Base-by-base conservation (phyloP, 2,888 invertebrate genomes). In the Andricus curvator region DNA sequence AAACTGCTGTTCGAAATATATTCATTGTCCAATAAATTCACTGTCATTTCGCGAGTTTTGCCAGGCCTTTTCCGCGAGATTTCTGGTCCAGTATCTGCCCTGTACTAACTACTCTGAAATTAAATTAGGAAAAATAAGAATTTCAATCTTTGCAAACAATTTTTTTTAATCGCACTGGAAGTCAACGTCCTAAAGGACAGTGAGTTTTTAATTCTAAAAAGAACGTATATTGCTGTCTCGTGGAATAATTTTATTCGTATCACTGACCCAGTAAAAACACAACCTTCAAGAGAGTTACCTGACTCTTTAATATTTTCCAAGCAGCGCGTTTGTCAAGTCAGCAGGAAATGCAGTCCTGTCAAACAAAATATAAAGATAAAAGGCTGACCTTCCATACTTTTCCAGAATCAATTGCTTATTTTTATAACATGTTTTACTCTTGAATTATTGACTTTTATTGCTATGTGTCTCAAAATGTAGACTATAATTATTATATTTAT, bases 251-350 rank as follows among this genome's bases (percentile, higher is more conserved):
- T 22, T 22, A 22, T 41, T n/a, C 20, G 67, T 67, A 67, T 22
- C 67, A 67, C 22, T 67, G 67, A 67, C 67, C 67, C n/a, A 67
- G n/a, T 67, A 67, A 67, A 67, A 67, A 67, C 22, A n/a, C n/a
- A 41, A 41, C 67, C 67, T 41, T 67, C 37, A 67, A 22, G 60
- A 60, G 60, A 60, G 60, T 22, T 60, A 60, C 60, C 60, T 60
- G 60, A 22, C n/a, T 60, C 60, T 60, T 60, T n/a, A 41, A 67
- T 44, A 44, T 48, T 48, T 48, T 17, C 17, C 48, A 17, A 48
- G 48, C 48, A 48, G 48, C 17, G 48, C 48, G 6, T 44, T 33
- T 37, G 13, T 13, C 41, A 22, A n/a, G 41, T 67, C 41, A n/a
- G 22, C 60, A 60, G 67, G 67, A 67, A 67, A 67, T 67, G 41